phyloP scores from a whole-genome alignment of 2,888 invertebrate species.

The Epistrophella euchroma region DNA sequence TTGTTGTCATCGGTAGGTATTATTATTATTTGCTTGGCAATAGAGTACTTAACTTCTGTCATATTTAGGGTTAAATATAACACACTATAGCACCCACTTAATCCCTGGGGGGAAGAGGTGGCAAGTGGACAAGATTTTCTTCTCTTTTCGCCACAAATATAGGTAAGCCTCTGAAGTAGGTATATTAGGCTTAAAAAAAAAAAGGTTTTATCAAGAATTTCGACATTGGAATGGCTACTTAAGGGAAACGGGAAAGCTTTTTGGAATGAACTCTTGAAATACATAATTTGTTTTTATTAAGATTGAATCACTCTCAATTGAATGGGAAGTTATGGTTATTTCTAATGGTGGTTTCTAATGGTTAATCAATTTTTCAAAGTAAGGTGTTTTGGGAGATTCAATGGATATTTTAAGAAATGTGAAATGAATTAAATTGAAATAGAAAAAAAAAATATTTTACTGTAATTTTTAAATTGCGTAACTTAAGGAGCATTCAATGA shows the following conservation, averaged over 20 bases:
- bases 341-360: background rate
- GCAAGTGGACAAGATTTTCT: conserved; percentile 64
- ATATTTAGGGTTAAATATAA: conserved; percentile 51
- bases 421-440: too few relatives aligned
- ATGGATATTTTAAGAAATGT: too few relatives aligned
- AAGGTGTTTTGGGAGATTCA: too few relatives aligned
- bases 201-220: conserved; percentile 35
- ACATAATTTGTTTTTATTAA: background rate
- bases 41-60: conserved; percentile 59
- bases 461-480: too few relatives aligned
- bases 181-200: conserved; percentile 33
- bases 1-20: conserved; percentile 5
- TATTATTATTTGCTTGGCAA: conserved; percentile 47
- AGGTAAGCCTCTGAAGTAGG: conserved; percentile 13
- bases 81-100: conserved; percentile 55
- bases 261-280: background rate
- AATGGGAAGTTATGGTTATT: background rate
- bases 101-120: conserved; percentile 41
- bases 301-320: conserved; percentile 13
- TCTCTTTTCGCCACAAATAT: conserved; percentile 11
- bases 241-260: background rate
- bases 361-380: too few relatives aligned
- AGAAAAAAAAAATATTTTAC: too few relatives aligned
- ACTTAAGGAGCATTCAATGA: too few relatives aligned
- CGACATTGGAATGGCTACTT: background rate